phyloP scores from a whole-genome alignment of 1,140 invertebrate species.

The Trichonephila clavipes region DNA sequence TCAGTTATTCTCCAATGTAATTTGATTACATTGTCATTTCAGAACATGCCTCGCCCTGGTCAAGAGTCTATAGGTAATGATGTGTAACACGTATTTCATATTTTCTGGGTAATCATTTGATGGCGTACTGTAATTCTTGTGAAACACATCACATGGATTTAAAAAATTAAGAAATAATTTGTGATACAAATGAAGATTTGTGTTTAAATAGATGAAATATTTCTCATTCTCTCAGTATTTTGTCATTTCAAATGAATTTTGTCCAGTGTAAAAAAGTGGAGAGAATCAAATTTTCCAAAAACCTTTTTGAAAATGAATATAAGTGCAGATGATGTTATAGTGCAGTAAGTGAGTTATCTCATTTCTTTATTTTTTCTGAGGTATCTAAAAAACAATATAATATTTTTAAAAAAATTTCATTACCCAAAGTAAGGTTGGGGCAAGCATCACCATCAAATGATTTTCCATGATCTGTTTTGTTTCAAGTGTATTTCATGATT shows the following conservation, averaged over 20 bases:
- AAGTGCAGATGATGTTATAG: too few species aligned
- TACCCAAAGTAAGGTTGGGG: too few species aligned
- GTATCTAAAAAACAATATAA: too few species aligned
- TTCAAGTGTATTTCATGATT: neutral
- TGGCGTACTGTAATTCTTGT: neutral
- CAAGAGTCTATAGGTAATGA: constrained; percentile 74
- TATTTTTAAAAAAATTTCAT: too few species aligned
- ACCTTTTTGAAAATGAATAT: too few species aligned
- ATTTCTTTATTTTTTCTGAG: too few species aligned
- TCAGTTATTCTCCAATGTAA: neutral
- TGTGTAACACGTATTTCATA: constrained; percentile 13
- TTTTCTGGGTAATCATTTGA: neutral
- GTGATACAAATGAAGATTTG: too few species aligned
- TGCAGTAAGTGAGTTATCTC: too few species aligned
- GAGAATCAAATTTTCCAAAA: too few species aligned
- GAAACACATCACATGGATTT: neutral
- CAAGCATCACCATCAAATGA: constrained; percentile 2
- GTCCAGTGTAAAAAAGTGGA: neutral
- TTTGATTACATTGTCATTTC: constrained; percentile 45
- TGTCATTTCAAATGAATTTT: neutral
- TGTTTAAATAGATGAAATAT: neutral
- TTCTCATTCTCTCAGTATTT: neutral
- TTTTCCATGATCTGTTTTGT: neutral
- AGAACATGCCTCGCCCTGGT: constrained; percentile 53
- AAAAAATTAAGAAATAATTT: neutral